These are phyloP conservation scores for Archips crataeganus DNA, from an alignment of 2,888 invertebrate genomes.

Conservation along the genomic window DNA sequence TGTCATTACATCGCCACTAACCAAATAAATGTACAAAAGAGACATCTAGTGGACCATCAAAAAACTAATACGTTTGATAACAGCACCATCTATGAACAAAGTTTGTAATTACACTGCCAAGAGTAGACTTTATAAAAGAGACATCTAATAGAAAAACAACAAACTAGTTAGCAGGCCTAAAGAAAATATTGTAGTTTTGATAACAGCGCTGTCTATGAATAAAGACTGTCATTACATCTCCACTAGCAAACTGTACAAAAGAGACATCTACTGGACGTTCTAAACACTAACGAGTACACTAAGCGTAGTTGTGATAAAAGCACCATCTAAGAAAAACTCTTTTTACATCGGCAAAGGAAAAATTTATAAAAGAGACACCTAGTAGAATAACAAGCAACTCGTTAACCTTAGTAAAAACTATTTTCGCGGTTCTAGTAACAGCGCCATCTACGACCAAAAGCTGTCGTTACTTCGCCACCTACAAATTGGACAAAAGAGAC, in stretches of 20 bases:
- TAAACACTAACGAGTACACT: too few relatives aligned
- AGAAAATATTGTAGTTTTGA: neutral
- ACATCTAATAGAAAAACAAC: neutral
- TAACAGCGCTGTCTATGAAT: neutral
- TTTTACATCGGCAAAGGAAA: neutral
- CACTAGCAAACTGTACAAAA: too few relatives aligned
- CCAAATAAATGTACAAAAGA: neutral
- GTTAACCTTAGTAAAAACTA: neutral
- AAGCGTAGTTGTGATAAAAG: too few relatives aligned
- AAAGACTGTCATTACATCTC: too few relatives aligned
- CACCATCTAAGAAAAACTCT: neutral
- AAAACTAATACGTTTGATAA: neutral
- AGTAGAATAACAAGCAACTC: neutral
- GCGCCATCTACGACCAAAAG: neutral
- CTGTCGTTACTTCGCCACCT: neutral
- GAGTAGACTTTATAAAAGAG: neutral
- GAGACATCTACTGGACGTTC: too few relatives aligned
- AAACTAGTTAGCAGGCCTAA: neutral
- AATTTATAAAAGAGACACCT: neutral
- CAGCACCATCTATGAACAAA: conserved; percentile 3
- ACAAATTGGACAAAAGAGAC: too few relatives aligned
- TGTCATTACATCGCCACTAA: neutral
- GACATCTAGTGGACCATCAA: neutral
- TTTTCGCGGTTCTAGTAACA: neutral
- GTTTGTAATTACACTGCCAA: neutral